Evolutionary conservation across 2,888 invertebrate species (phyloP), one percentile per base, ranked within the genome.

Genomic region (Melangyna quadrimaculata): DNA sequence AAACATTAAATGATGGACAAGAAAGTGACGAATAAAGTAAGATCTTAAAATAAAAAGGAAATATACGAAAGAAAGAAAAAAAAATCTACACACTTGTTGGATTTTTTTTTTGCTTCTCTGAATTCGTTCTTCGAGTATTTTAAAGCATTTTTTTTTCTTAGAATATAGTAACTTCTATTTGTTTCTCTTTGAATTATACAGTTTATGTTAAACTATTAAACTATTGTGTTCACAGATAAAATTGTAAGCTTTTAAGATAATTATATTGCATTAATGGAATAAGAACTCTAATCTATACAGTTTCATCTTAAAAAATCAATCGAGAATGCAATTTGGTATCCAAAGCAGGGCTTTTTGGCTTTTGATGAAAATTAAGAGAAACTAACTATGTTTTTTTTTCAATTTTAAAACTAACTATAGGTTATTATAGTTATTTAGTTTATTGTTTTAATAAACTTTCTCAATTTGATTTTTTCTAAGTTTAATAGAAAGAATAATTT

Each of bases 1-100:
- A 74, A 78, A 83, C 70, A 65, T 82, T 78, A 63, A 77, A 73
- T 51, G 73, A 73, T 78, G 53, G 55, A 63, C 67, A n/a, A n/a
- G 72, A 77, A 32, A 77, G 55, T 69, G 45, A 51, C 22, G 59
- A 67, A 59, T 17, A 53, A 81, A 61, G 81, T 32, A 72, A 57
- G 51, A 32, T 55, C 14, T 53, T 55, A 17, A 80, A 80, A 59
- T 63, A 57, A 71, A 72, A 81, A 53, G 37, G 45, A 37, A 35
- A 55, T 17, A 55, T 7, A 27, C 4, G 17, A 24, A 43, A 40
- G 40, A 17, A 61, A 14, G 17, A 24, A 43, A 40, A 24, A 17
- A 61, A 14, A 22, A 22, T 5, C 3, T 29, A 14, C 10, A 69
- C 67, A 61, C 77, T 82, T 78, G 53, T 73, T 78, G 57, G 43